phyloP scores from a whole-genome alignment of 2,113 vertebrate genomes.

The Aptenodytes forsteri region DNA sequence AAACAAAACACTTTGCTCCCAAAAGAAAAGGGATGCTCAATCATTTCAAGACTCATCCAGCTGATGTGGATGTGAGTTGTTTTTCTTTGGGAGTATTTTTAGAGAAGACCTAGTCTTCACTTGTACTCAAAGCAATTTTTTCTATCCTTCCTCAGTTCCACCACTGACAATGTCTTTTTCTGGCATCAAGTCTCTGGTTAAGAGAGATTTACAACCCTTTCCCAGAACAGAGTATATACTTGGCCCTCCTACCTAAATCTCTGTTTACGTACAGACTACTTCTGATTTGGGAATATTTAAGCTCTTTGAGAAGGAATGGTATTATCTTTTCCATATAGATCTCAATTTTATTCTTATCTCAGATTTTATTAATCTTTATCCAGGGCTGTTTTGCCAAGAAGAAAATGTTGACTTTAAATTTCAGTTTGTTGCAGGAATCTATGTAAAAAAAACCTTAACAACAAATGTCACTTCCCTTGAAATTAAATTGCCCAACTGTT shows the following conservation, averaged over 20 bases:
- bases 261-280: neutral
- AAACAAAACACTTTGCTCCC: neutral
- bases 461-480: neutral
- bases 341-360: neutral
- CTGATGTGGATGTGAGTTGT: neutral
- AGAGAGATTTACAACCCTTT: neutral
- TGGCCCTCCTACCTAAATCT: neutral
- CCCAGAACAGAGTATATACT: neutral
- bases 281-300: neutral
- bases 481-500: neutral
- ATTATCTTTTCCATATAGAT: neutral
- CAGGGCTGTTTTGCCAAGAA: neutral
- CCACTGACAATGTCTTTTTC: neutral
- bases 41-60: neutral
- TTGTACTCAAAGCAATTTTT: neutral
- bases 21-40: neutral
- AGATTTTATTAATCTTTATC: neutral
- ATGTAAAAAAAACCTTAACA: neutral
- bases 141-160: neutral
- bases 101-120: neutral
- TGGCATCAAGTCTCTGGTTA: neutral
- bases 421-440: neutral
- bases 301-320: neutral
- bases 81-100: neutral
- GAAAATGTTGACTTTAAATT: neutral